These are phyloP conservation scores for Coelinius sp. DNA, from an alignment of 2,888 invertebrate genomes.

Conservation along the genomic window DNA sequence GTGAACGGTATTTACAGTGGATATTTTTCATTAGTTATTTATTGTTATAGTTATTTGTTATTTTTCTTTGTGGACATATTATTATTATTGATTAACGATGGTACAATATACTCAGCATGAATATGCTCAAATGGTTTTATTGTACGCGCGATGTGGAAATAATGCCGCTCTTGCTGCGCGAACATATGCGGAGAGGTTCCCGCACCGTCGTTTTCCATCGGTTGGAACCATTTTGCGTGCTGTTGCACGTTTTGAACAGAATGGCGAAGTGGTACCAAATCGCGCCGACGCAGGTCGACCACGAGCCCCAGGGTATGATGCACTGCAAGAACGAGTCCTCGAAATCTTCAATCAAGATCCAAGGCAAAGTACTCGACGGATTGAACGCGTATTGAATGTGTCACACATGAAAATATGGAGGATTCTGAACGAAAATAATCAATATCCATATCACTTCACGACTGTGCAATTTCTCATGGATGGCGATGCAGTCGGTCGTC, in stretches of 20 bases:
- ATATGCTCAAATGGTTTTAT: not conserved
- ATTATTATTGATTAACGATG: not conserved
- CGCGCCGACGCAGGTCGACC: not conserved
- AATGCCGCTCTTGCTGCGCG: not conserved
- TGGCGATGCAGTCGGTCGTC: not conserved
- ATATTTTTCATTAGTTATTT: too few relatives aligned
- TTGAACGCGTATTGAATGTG: not conserved
- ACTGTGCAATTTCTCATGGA: not conserved
- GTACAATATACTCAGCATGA: not conserved
- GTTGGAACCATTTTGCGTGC: not conserved
- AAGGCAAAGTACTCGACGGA: not conserved
- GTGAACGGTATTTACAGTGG: too few relatives aligned
- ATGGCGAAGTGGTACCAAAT: not conserved
- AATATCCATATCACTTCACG: not conserved
- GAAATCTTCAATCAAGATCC: not conserved
- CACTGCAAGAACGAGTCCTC: not conserved
- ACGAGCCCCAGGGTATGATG: not conserved
- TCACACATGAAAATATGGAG: constrained; percentile 3
- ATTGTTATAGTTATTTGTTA: too few relatives aligned
- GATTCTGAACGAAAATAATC: not conserved
- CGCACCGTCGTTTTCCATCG: not conserved
- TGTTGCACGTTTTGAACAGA: not conserved
- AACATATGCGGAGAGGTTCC: not conserved
- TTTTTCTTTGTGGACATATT: too few relatives aligned
- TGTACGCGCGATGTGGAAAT: not conserved